Evolutionary conservation across 1,140 invertebrate species (phyloP).

Genomic region (Papilio aristodemus): DNA sequence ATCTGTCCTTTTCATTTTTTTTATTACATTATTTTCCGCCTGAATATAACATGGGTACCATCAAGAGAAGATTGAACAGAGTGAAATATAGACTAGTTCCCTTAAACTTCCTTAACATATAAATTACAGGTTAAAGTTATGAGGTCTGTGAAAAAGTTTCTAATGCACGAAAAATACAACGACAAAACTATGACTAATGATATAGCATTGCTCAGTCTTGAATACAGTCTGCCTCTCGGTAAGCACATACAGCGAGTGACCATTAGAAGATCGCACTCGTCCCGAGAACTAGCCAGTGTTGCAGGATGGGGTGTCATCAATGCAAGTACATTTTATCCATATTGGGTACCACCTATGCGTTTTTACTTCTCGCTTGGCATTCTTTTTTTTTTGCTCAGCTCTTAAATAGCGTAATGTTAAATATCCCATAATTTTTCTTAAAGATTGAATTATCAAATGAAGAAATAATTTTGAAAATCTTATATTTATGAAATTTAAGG

Average conservation of each 20-base stretch:
- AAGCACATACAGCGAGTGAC: constrained; percentile 27
- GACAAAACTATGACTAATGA: constrained; percentile 34
- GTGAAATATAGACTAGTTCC: too few species aligned
- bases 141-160: constrained; percentile 16
- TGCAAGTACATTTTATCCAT: constrained; percentile 23
- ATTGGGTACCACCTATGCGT: background rate
- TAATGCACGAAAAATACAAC: constrained; percentile 28
- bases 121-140: constrained; percentile 25
- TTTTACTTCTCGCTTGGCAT: too few species aligned
- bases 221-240: constrained; percentile 16
- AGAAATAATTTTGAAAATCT: too few species aligned
- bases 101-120: background rate
- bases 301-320: constrained; percentile 37
- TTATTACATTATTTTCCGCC: too few species aligned
- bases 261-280: constrained; percentile 24
- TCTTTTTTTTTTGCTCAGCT: too few species aligned
- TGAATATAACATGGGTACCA: too few species aligned
- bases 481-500: too few species aligned
- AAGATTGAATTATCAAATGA: too few species aligned
- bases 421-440: too few species aligned
- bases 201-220: constrained; percentile 27
- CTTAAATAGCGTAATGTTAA: too few species aligned
- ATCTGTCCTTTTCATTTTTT: too few species aligned
- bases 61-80: too few species aligned
- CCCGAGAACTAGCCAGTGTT: background rate